Percentiles rank a stretch among this genome's conserved stretches.
These are phyloP conservation scores for Ctenicera cuprea DNA, from an alignment of 2,888 invertebrate species.

Conservation along the genomic window DNA sequence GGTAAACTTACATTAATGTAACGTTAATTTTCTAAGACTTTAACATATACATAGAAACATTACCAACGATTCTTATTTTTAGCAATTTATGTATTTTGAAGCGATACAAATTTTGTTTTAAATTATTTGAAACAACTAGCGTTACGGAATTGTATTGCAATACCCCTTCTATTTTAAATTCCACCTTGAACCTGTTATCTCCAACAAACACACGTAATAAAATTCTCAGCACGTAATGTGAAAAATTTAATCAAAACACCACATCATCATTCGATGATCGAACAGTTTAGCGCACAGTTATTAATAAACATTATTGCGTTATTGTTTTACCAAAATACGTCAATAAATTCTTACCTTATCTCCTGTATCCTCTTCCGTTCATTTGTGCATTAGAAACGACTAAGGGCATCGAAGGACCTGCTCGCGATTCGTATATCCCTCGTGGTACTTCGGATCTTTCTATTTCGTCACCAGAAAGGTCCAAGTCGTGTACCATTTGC, in stretches of 20 bases:
- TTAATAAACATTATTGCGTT: background rate
- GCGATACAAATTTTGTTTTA: background rate
- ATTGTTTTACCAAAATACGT: background rate
- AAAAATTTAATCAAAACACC: background rate
- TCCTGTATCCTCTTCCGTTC: slow-evolving; percentile 62
- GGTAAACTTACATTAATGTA: slow-evolving; percentile 6
- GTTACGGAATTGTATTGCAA: slow-evolving; percentile 9
- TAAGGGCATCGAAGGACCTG: slow-evolving; percentile 65
- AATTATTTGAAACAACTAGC: background rate
- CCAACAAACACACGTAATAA: slow-evolving; percentile 4
- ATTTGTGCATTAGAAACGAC: slow-evolving; percentile 65
- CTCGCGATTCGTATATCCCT: slow-evolving; percentile 76
- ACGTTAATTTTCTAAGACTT: background rate
- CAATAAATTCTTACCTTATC: slow-evolving; percentile 38
- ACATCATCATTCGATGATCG: background rate
- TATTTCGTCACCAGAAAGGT: slow-evolving; percentile 85
- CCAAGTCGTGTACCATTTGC: slow-evolving; percentile 94
- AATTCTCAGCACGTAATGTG: background rate
- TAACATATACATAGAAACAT: background rate
- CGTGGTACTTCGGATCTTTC: slow-evolving; percentile 81
- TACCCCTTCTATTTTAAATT: background rate
- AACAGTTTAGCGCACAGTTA: slow-evolving; percentile 1
- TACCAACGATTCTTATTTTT: background rate
- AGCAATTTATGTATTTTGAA: too few species aligned
- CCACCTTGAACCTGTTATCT: slow-evolving; percentile 22